A percentile compares a stretch with the other conserved stretches of the same genome.
Evolutionary conservation across 2,888 invertebrate species (phyloP).

Genomic region (Athalia cordata): DNA sequence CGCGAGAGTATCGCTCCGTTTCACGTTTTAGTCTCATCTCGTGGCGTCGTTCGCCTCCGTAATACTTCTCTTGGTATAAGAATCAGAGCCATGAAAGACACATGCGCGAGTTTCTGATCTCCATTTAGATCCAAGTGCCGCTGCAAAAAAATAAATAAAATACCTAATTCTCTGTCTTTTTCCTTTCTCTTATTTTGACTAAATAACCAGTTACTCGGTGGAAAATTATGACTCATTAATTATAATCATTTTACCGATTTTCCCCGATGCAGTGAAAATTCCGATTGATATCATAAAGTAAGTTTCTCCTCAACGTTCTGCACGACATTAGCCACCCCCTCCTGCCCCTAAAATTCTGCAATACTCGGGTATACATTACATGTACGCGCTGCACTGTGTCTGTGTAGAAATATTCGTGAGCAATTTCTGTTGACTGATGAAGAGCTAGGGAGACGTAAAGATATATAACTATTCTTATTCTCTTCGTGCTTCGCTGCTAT

Average conservation of each 20-base stretch:
- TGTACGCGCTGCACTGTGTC: too few species aligned
- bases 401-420: too few species aligned
- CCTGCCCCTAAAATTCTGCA: too few species aligned
- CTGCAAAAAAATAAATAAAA: not conserved
- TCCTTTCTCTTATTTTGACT: not conserved
- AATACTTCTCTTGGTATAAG: not conserved
- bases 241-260: too few species aligned
- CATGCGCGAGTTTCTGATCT: too few species aligned
- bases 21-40: conserved; percentile 12
- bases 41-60: not conserved
- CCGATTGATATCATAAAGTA: not conserved
- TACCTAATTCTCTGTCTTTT: not conserved
- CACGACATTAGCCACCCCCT: not conserved
- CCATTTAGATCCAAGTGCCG: too few species aligned
- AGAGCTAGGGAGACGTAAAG: not conserved
- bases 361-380: too few species aligned
- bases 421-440: not conserved
- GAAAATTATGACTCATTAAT: too few species aligned
- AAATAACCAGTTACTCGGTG: too few species aligned
- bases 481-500: not conserved
- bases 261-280: too few species aligned
- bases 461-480: not conserved
- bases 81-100: not conserved
- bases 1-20: conserved; percentile 31
- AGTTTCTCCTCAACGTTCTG: not conserved